Evolutionary conservation across 2,113 vertebrate genomes (phyloP).

Genomic region (Chinchilla lanigera): DNA sequence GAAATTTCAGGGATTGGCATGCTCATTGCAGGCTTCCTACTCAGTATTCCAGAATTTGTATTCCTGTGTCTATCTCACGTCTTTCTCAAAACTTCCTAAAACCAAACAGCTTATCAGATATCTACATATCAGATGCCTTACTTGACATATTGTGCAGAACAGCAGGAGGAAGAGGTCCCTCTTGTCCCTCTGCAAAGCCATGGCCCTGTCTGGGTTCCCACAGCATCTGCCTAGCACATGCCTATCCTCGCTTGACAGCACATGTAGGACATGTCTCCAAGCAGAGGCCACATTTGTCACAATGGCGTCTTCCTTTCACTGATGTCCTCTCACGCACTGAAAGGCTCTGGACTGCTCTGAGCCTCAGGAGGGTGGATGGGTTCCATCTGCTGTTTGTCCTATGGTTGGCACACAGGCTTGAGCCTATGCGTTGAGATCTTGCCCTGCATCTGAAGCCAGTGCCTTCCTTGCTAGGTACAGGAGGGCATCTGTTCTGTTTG

Average conservation of each 20-base stretch:
- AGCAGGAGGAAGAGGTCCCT: background rate
- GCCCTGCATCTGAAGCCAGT: fast-evolving
- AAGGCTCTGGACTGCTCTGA: background rate
- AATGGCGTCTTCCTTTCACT: background rate
- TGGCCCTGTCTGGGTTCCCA: background rate
- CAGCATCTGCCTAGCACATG: background rate
- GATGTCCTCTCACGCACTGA: background rate
- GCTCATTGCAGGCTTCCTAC: background rate
- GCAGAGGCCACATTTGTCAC: background rate
- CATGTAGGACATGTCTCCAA: background rate
- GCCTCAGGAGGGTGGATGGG: background rate
- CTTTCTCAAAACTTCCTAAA: background rate
- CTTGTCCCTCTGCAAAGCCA: no score
- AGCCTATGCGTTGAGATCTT: background rate
- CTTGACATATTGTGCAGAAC: no score
- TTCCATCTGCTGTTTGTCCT: no score
- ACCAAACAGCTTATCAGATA: background rate
- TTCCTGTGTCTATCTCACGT: background rate
- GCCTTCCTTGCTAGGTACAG: fast-evolving
- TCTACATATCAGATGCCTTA: background rate
- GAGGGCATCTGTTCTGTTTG: background rate
- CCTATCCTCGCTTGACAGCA: background rate
- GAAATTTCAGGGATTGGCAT: background rate
- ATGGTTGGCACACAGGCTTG: background rate
- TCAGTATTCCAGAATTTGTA: background rate